Percentiles rank a stretch among this genome's conserved stretches.
These are phyloP conservation scores for Chymomyza caudatula DNA, from an alignment of 2,888 invertebrate genomes.

Conservation along the genomic window DNA sequence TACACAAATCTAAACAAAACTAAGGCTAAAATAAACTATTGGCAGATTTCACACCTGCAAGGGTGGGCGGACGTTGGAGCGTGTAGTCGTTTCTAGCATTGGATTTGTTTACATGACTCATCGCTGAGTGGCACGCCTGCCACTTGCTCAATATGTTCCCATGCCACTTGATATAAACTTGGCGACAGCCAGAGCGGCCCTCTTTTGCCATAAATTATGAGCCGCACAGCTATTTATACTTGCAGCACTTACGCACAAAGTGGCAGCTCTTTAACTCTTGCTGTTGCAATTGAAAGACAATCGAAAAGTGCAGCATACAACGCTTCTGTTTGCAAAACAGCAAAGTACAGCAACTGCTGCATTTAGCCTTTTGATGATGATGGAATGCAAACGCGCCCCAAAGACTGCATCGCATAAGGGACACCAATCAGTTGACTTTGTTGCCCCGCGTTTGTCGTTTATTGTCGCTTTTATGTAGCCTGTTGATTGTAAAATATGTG, in stretches of 20 bases:
- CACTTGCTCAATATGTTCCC: slow-evolving; percentile 44
- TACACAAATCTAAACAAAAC: slow-evolving; percentile 52
- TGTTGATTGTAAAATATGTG: slow-evolving; percentile 55
- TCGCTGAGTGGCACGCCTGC: slow-evolving; percentile 11
- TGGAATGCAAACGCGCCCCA: slow-evolving; percentile 47
- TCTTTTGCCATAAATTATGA: slow-evolving; percentile 8
- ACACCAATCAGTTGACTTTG: slow-evolving; percentile 60
- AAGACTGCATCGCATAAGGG: background rate
- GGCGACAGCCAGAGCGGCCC: slow-evolving; percentile 16
- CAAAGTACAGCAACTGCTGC: slow-evolving; percentile 16
- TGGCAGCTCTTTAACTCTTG: slow-evolving; percentile 14
- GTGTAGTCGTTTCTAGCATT: slow-evolving; percentile 1
- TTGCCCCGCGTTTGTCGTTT: slow-evolving; percentile 28
- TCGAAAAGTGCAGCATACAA: slow-evolving; percentile 51
- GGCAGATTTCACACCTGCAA: background rate
- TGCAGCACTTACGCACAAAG: slow-evolving; percentile 6
- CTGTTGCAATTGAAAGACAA: slow-evolving; percentile 36
- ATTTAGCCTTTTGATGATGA: slow-evolving; percentile 51
- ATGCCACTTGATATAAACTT: slow-evolving; percentile 67
- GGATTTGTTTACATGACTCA: slow-evolving; percentile 66
- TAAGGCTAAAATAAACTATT: too few species aligned
- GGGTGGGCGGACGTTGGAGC: background rate
- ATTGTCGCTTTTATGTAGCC: slow-evolving; percentile 26
- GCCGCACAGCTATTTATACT: slow-evolving; percentile 1
- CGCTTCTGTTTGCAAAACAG: slow-evolving; percentile 29